phyloP scores from a whole-genome alignment of 2,113 vertebrate species.

The Bungarus multicinctus region DNA sequence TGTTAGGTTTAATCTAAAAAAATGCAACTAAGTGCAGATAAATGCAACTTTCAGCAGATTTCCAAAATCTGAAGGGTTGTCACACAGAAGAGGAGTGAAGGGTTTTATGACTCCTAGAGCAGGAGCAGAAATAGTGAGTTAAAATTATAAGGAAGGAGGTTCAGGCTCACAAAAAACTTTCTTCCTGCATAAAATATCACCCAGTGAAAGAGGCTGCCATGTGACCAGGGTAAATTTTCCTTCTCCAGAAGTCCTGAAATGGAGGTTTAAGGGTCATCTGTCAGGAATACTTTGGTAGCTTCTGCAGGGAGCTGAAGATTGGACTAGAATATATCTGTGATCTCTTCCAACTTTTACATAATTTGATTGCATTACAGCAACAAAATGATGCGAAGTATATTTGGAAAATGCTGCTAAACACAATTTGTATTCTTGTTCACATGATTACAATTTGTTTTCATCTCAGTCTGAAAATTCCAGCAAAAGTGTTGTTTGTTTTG shows the following conservation, averaged over 20 bases:
- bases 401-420: not conserved
- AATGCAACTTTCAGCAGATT: too few species aligned
- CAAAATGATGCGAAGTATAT: not conserved
- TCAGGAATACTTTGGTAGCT: not conserved
- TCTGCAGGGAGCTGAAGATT: not conserved
- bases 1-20: not conserved
- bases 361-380: not conserved
- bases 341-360: not conserved
- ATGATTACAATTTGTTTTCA: not conserved
- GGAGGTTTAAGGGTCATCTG: not conserved
- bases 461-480: not conserved
- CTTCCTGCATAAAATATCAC: not conserved
- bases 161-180: not conserved
- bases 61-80: not conserved
- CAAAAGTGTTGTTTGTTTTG: not conserved
- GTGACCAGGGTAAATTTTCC: not conserved
- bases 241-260: not conserved
- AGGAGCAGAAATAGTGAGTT: not conserved
- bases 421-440: not conserved
- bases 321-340: not conserved
- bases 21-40: not conserved
- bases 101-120: not conserved
- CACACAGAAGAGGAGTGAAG: not conserved
- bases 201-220: not conserved
- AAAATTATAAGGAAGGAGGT: not conserved